Conservation (phyloP, 2,888 invertebrate species). For the Cactoblastis cactorum region DNA sequence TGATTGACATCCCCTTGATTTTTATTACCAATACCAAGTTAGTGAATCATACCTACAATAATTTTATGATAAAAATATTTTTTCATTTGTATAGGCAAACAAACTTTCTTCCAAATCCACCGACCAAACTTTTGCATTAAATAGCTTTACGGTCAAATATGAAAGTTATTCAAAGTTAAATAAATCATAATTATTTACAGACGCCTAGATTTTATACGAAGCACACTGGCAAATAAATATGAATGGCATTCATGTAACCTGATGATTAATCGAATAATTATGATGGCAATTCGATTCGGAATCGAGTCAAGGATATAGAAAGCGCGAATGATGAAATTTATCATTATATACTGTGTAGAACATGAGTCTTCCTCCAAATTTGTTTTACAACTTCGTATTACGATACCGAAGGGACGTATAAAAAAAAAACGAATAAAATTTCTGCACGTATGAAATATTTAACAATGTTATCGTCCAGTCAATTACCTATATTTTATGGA, state of each 20-base stretch:
- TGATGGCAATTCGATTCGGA: background rate
- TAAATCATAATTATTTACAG: too few relatives aligned
- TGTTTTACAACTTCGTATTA: slow-evolving; percentile 1
- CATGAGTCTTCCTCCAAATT: slow-evolving; percentile 2
- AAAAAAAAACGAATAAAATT: background rate
- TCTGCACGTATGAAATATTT: background rate
- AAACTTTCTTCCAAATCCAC: too few relatives aligned
- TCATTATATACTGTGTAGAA: background rate
- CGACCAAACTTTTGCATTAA: too few relatives aligned
- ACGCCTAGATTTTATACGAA: too few relatives aligned
- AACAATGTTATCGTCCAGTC: background rate
- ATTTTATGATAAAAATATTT: too few relatives aligned
- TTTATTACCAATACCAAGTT: too few relatives aligned
- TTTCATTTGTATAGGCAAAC: too few relatives aligned
- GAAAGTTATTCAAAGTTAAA: too few relatives aligned
- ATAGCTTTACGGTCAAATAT: too few relatives aligned
- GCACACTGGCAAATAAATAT: background rate
- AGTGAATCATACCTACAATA: too few relatives aligned
- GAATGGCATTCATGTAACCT: background rate
- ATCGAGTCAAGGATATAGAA: background rate
- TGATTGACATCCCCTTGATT: too few relatives aligned
- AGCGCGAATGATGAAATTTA: slow-evolving; percentile 6
- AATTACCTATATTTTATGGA: background rate
- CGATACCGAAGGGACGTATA: slow-evolving; percentile 4
- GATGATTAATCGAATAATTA: slow-evolving; percentile 2